Conservation (phyloP, 1,140 invertebrate genomes). For the Hestina assimilis region DNA sequence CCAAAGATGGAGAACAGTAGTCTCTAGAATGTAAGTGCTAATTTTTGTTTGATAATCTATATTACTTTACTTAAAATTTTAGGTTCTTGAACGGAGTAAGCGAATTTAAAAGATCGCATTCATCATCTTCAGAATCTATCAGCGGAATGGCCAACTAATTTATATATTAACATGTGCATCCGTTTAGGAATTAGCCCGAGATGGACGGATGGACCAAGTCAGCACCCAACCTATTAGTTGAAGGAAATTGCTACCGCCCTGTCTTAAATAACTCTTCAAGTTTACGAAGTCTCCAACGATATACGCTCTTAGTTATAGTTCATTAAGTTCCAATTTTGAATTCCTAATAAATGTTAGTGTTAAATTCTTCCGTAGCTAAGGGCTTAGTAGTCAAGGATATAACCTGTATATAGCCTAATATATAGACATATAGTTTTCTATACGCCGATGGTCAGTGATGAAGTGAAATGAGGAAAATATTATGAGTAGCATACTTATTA, state of each 20-base stretch:
- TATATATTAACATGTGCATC: constrained; percentile 39
- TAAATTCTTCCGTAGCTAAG: no score
- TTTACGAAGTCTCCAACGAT: background rate
- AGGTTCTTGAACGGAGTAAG: background rate
- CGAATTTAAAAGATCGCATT: background rate
- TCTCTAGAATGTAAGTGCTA: no score
- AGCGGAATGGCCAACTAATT: constrained; percentile 24
- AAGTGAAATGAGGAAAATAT: no score
- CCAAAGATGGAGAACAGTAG: no score
- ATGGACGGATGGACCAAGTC: constrained; percentile 29
- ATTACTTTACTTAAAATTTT: background rate
- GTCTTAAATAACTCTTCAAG: constrained; percentile 33
- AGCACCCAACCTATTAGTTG: constrained; percentile 34
- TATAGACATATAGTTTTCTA: no score
- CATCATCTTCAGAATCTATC: constrained; percentile 15
- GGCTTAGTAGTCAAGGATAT: no score
- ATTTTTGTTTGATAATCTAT: no score
- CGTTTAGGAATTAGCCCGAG: constrained; percentile 34
- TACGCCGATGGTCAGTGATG: no score
- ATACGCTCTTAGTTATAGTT: constrained; percentile 8
- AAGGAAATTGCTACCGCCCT: constrained; percentile 40
- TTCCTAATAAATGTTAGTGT: no score
- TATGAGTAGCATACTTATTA: no score
- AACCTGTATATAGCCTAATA: no score
- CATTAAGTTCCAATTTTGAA: constrained; percentile 2